These are phyloP conservation scores for Sebastes nivosus DNA, from an alignment of 2,797 vertebrate species.

Conservation along the genomic window DNA sequence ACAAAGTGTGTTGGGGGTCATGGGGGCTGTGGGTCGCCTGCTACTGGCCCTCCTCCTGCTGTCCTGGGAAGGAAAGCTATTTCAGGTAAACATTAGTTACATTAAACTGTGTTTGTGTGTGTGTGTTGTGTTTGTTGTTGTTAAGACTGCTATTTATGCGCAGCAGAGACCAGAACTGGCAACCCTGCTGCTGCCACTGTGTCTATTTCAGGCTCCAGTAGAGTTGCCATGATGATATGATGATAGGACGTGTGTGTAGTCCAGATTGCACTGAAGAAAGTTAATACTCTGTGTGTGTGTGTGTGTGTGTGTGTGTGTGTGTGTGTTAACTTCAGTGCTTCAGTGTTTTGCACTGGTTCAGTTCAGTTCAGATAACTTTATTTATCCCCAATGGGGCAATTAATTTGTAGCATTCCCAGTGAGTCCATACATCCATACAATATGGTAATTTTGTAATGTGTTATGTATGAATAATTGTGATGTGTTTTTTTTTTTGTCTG, in stretches of 20 bases:
- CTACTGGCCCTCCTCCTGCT: slow-evolving; percentile 66
- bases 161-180: slow-evolving; percentile 16
- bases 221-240: slow-evolving; percentile 57
- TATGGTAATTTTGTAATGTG: too few relatives aligned
- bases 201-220: slow-evolving; percentile 68
- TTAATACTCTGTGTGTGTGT: slow-evolving; percentile 20
- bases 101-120: neutral
- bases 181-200: slow-evolving; percentile 11
- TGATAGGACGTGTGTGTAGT: slow-evolving; percentile 37
- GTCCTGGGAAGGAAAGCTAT: slow-evolving; percentile 46
- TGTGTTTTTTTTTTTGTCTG: too few relatives aligned
- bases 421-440: too few relatives aligned
- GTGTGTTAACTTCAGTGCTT: neutral
- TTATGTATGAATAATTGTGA: too few relatives aligned
- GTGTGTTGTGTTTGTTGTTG: slow-evolving; percentile 4
- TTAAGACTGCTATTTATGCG: slow-evolving; percentile 46
- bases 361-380: too few relatives aligned
- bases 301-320: slow-evolving; percentile 5
- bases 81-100: slow-evolving; percentile 67
- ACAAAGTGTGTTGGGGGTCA: slow-evolving; percentile 40
- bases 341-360: slow-evolving; percentile 3
- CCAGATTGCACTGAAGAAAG: slow-evolving; percentile 25
- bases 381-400: too few relatives aligned
- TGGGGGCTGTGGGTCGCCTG: slow-evolving; percentile 48
- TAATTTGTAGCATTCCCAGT: too few relatives aligned